Evolutionary conservation across 2,113 vertebrate species (phyloP), one percentile per base, ranked within the genome.

Genomic region (Abramis brama): DNA sequence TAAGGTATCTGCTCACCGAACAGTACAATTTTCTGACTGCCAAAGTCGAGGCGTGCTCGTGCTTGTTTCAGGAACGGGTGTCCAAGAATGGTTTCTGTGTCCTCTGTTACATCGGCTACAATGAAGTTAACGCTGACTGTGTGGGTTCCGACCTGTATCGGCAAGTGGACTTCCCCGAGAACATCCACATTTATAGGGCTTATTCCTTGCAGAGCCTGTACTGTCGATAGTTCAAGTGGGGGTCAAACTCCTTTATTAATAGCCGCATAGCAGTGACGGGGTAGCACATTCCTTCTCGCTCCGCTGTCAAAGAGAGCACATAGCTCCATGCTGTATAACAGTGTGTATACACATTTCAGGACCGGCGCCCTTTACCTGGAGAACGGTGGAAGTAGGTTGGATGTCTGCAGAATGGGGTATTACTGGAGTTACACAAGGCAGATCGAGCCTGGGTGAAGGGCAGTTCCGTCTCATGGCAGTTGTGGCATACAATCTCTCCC

Each of bases 341-440:
- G 86, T 30, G 4, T 87, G 17, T 27, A 88, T 89, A n/a, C 57
- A 83, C 84, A 89, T 87, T 70, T 89, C 55, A 4, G 71, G 23
- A 3, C 71, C 52, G 2, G 21, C 59, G 6, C 36, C 30, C 3
- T 84, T 70, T 3, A 39, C 55, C 23, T 23, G 86, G 52, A 68
- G 30, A 33, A 68, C 6, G 3, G 2, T 30, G 6, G 64, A 33
- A 4, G 27, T 17, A 17, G 25, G 27, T 6, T 68, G 27, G 25
- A 15, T 33, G 1, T 68, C 64, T 19, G 64, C 3, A 15, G 13
- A 3, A 1, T 15, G 13, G 10, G 6, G 64, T 15, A 19, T 0
- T 33, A 9, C 27, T 68, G 27, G 4, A 33, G 64, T 30, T 30
- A 33, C 27, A 30, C 27, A 5, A 6, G 12, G 27, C 13, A 30